Conservation (phyloP, 2,797 vertebrate genomes). For the Pseudochirops corinnae region DNA sequence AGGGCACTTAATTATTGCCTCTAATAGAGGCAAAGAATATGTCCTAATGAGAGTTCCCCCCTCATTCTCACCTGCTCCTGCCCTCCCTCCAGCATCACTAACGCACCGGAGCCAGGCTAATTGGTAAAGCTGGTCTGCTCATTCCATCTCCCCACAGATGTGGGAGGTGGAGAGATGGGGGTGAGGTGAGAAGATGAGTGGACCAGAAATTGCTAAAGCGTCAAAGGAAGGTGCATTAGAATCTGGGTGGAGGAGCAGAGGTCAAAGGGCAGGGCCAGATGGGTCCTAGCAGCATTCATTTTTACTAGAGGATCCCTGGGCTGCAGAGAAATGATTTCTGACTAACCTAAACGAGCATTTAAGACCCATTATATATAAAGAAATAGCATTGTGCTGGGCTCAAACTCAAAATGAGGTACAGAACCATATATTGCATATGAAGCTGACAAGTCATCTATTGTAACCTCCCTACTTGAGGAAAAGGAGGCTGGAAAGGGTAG, state of each 20-base stretch:
- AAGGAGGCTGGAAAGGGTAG: background rate
- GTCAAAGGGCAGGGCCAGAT: background rate
- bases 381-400: background rate
- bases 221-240: background rate
- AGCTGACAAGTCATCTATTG: background rate
- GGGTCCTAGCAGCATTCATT: background rate
- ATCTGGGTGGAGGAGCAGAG: background rate
- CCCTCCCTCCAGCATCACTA: slow-evolving; percentile 62
- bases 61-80: slow-evolving; percentile 79
- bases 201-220: background rate
- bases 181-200: slow-evolving; percentile 20
- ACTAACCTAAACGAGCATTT: background rate
- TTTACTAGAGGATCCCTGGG: background rate
- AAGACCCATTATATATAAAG: background rate
- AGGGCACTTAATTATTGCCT: slow-evolving; percentile 76
- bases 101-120: slow-evolving; percentile 72
- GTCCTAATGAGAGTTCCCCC: slow-evolving; percentile 79
- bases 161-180: slow-evolving; percentile 55
- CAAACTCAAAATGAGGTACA: background rate
- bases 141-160: slow-evolving; percentile 58
- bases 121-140: slow-evolving; percentile 76
- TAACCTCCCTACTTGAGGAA: background rate
- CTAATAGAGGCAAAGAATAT: slow-evolving; percentile 76
- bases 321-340: background rate
- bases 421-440: background rate